Conservation (phyloP, 1,140 invertebrate species). For the Chrysoperla carnea region DNA sequence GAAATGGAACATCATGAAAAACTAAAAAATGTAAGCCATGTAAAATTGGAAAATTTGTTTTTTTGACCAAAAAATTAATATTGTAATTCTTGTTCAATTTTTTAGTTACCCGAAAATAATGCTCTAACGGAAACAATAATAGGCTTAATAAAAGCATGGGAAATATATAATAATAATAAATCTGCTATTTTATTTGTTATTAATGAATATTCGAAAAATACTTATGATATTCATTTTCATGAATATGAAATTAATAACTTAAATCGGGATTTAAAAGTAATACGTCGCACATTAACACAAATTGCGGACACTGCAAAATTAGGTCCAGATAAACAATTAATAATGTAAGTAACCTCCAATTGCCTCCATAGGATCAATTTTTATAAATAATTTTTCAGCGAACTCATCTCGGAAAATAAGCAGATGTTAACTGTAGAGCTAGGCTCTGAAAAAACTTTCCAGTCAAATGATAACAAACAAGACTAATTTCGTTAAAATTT, state of each 20-base stretch:
- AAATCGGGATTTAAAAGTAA: conserved; percentile 49
- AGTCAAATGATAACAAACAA: no score
- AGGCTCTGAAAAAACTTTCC: no score
- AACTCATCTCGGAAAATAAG: no score
- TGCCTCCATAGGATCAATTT: no score
- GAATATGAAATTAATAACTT: conserved; percentile 65
- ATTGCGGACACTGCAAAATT: conserved; percentile 35
- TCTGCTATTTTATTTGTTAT: conserved; percentile 71
- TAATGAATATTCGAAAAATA: conserved; percentile 75
- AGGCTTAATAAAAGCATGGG: conserved; percentile 61
- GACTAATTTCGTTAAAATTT: no score
- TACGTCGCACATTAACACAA: conserved; percentile 48
- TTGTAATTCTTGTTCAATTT: no score
- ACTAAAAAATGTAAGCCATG: conserved; percentile 34
- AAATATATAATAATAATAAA: conserved; percentile 43
- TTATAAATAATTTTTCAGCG: no score
- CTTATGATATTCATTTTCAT: conserved; percentile 76
- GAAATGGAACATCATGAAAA: conserved; percentile 37
- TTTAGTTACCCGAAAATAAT: conserved; percentile 62
- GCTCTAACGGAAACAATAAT: conserved; percentile 48
- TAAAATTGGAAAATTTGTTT: no score
- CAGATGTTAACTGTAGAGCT: no score
- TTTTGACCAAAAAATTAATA: no score
- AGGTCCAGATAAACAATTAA: conserved; percentile 36
- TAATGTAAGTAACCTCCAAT: conserved; percentile 46